Evolutionary conservation across 2,113 vertebrate genomes (phyloP), one percentile per base, ranked within the genome.

Genomic region (Lophura nycthemera): DNA sequence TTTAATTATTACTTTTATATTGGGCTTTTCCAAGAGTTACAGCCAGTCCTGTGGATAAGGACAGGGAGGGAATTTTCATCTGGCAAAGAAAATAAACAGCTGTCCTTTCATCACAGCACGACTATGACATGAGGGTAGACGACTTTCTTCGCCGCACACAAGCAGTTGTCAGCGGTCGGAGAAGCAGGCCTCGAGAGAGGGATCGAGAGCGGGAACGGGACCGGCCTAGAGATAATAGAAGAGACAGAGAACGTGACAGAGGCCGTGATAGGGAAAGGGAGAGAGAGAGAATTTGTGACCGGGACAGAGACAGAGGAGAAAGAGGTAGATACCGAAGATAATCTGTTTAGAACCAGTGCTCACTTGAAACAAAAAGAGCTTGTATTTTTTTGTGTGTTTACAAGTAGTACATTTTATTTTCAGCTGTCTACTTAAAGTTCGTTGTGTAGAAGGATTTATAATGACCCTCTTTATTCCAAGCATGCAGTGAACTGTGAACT

Each of bases 41-140:
- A 5, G 5, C 13, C 16, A 86, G 3, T 8, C 6, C 3, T 56
- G 0, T 25, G 43, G 52, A 11, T 65, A 40, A 54, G 48, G 40
- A n/a, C 42, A 57, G 59, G 77, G 60, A 88, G 66, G 52, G 72
- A 34, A 24, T 60, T 77, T 81, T 84, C 8, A 38, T 66, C 24
- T 76, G 64, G 29, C 63, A 70, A 63, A 50, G 67, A 61, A 86
- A 87, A 52, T 67, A 54, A 90, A 65, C 45, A 45, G 42, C 30
- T 88, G 16, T 94, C 61, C 82, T 97, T 90, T 82, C 45, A 92
- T 92, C 89, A 32, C 97, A 99, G 99, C 99, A 99, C 8, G 99
- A 99, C 97, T 99, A 99, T 36, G 99, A 99, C 93, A 99, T 99
- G 99, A 98, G 99, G 17, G 99, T 99, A 86, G 99, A 99, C 2